Conservation (phyloP, 1,140 invertebrate genomes). For the Penaeus japonicus region DNA sequence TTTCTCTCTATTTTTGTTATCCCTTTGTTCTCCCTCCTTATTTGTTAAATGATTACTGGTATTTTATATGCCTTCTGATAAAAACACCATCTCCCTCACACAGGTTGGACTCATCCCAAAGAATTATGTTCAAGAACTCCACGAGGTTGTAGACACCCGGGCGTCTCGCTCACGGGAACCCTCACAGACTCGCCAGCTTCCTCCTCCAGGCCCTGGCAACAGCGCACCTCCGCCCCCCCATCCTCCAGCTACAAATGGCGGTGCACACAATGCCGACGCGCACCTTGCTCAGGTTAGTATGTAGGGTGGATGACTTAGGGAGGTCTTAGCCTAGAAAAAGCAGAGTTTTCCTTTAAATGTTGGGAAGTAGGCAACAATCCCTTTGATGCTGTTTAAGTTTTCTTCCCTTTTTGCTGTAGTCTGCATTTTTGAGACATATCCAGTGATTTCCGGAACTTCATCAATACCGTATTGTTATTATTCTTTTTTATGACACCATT, state of each 20-base stretch:
- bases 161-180: conserved; percentile 42
- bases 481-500: too few species aligned
- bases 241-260: conserved; percentile 48
- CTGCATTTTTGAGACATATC: not conserved
- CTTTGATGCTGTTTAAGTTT: not conserved
- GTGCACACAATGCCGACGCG: conserved; percentile 50
- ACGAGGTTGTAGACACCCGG: conserved; percentile 58
- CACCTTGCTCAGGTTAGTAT: conserved; percentile 52
- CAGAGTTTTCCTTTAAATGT: too few species aligned
- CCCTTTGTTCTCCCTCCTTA: not conserved
- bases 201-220: conserved; percentile 38
- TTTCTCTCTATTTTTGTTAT: not conserved
- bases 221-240: conserved; percentile 34
- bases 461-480: not conserved
- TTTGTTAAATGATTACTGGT: not conserved
- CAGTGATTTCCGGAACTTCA: not conserved
- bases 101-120: conserved; percentile 58
- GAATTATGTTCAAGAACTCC: conserved; percentile 59
- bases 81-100: not conserved
- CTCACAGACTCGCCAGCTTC: conserved; percentile 52
- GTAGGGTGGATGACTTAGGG: not conserved
- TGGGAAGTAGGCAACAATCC: too few species aligned
- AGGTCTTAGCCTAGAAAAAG: too few species aligned
- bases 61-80: not conserved
- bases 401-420: not conserved